Base-by-base conservation (phyloP, 2,797 vertebrate species). In the Galagoides demidoff region DNA sequence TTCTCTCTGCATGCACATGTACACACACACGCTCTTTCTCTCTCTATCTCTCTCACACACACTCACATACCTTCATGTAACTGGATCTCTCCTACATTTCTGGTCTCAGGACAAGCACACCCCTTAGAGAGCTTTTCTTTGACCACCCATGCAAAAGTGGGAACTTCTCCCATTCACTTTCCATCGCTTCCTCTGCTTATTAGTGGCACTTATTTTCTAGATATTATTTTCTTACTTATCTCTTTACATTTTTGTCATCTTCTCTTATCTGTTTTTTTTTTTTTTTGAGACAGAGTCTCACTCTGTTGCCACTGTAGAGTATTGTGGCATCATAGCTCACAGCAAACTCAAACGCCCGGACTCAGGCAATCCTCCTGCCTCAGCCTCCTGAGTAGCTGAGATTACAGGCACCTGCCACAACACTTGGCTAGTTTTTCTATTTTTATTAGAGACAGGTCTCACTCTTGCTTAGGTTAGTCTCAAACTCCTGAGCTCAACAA, bases 21-120 rank as follows among this genome's bases (percentile, higher is more conserved):
- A 16, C 11, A 16, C 34, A 37, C 3, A 9, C 25, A 23, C 34
- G 3, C 49, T 3, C 49, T 14, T 3, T 49, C 49, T 4, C 49
- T 49, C 49, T 49, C 14, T 49, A 1, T 3, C 7, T 10, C 52
- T 43, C 82, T 49, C 59, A 34, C 5, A 43, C 11, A 29, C 3
- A 8, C 7, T 1, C 29, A 22, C 34, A 61, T 6, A 0, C 17
- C 20, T 14, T 76, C 79, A 10, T 3, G 1, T n/a, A 59, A 23
- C 52, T 85, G 25, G 14, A 25, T 20, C 3, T 39, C 49, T 25
- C 34, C 2, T n/a, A 11, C 11, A 6, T 55, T 70, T 16, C 25
- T 29, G 2, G 29, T 76, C 8, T 43, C 37, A 68, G 13, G 43
- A 31, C 57, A 34, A 39, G 64, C 25, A 3, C 1, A 13, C 55